These are phyloP conservation scores for Caenorhabditis inopinata DNA, from an alignment of 1,140 invertebrate species.

Conservation along the genomic window DNA sequence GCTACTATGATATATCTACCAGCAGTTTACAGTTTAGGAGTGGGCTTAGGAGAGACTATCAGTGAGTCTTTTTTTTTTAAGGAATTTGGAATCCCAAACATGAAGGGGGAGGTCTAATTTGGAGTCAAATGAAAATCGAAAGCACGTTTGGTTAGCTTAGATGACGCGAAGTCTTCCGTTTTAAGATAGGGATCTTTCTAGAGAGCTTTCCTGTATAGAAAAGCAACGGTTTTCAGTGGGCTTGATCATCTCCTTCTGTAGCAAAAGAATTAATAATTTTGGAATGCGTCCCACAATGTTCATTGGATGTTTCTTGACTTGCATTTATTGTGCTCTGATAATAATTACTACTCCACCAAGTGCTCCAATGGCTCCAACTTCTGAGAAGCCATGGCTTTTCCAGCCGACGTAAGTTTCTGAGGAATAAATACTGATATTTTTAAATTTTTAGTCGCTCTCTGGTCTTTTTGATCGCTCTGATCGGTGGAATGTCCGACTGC, in stretches of 20 bases:
- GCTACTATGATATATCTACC: slow-evolving; percentile 27
- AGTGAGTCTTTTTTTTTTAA: slow-evolving; percentile 22
- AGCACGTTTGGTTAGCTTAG: too few relatives aligned
- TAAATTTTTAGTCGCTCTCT: not conserved
- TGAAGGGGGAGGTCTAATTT: too few relatives aligned
- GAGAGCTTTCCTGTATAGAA: not conserved
- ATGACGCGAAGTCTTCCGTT: too few relatives aligned
- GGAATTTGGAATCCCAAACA: not conserved
- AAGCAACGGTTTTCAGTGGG: slow-evolving; percentile 17
- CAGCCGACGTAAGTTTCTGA: slow-evolving; percentile 20
- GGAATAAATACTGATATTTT: too few relatives aligned
- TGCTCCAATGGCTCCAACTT: not conserved
- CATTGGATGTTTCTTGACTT: slow-evolving; percentile 26
- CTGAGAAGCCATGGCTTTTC: not conserved
- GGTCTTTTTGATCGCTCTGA: not conserved
- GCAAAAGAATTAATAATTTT: slow-evolving; percentile 11
- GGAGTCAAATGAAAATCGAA: too few relatives aligned
- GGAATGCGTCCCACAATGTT: slow-evolving; percentile 37
- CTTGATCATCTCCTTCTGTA: slow-evolving; percentile 11
- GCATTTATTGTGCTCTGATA: not conserved
- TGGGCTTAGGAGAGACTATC: slow-evolving; percentile 35
- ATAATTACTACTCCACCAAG: not conserved
- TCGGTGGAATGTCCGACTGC: not conserved
- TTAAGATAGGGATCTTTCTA: not conserved
- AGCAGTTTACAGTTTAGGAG: slow-evolving; percentile 23